Percentiles rank a stretch among this genome's conserved stretches.
phyloP scores from a whole-genome alignment of 2,888 invertebrate genomes.

The Crocallis elinguaria region DNA sequence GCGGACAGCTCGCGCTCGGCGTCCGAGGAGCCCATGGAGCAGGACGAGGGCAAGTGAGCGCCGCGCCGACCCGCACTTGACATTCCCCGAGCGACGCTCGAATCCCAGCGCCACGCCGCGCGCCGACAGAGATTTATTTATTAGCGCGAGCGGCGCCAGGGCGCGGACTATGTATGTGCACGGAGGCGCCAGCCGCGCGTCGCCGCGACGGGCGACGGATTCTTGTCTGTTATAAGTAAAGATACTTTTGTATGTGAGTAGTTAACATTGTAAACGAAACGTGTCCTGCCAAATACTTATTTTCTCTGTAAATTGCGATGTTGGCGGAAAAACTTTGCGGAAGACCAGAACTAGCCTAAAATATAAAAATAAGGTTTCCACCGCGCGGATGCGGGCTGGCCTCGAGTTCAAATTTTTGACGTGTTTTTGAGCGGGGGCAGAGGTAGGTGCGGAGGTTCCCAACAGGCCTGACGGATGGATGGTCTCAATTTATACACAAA shows the following conservation, averaged over 20 bases:
- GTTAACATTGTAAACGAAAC: slow-evolving; percentile 47
- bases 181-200: slow-evolving; percentile 15
- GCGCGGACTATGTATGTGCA: slow-evolving; percentile 30
- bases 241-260: slow-evolving; percentile 27
- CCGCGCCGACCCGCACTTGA: slow-evolving; percentile 15
- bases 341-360: too few relatives aligned
- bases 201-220: slow-evolving; percentile 2
- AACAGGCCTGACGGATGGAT: too few relatives aligned
- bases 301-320: slow-evolving; percentile 43
- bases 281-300: slow-evolving; percentile 55
- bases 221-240: neutral
- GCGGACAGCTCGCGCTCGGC: slow-evolving; percentile 88
- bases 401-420: too few relatives aligned
- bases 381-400: too few relatives aligned
- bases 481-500: too few relatives aligned
- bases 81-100: neutral
- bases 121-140: too few relatives aligned
- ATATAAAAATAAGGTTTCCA: too few relatives aligned
- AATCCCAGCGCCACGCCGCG: slow-evolving; percentile 1
- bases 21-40: slow-evolving; percentile 93
- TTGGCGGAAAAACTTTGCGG: too few relatives aligned
- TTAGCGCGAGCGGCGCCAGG: slow-evolving; percentile 14
- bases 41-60: slow-evolving; percentile 91
- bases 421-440: too few relatives aligned
- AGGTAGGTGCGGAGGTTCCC: too few relatives aligned